Conservation (phyloP, 2,888 invertebrate species). For the Ormyrus rosae region DNA sequence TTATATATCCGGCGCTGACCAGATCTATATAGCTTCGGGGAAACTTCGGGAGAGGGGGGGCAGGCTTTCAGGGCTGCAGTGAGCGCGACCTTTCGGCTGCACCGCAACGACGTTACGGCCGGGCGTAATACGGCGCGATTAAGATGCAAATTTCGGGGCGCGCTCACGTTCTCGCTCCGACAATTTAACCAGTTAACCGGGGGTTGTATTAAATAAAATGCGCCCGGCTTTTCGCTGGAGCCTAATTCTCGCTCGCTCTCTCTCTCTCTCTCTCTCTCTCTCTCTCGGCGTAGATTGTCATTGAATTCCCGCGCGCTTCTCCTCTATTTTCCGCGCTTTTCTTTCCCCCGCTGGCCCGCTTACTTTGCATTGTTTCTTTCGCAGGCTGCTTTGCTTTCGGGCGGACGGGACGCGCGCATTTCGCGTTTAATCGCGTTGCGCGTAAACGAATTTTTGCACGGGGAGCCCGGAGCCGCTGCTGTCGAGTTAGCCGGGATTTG, state of each 20-base stretch:
- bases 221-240: constrained; percentile 56
- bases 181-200: constrained; percentile 73
- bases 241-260: not conserved
- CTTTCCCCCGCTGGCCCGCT: not conserved
- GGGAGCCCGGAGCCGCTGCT: constrained; percentile 1
- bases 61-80: not conserved
- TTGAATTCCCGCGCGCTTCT: not conserved
- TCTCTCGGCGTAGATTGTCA: not conserved
- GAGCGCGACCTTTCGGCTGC: constrained; percentile 50
- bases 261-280: too few relatives aligned
- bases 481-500: constrained; percentile 25
- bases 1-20: constrained; percentile 34
- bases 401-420: not conserved
- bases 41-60: not conserved
- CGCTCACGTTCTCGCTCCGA: constrained; percentile 61
- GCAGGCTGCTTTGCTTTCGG: not conserved
- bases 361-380: not conserved
- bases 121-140: constrained; percentile 71
- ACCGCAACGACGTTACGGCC: constrained; percentile 69
- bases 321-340: not conserved
- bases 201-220: constrained; percentile 72
- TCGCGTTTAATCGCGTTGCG: constrained; percentile 31
- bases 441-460: constrained; percentile 31
- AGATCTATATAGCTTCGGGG: too few relatives aligned
- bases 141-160: constrained; percentile 73